phyloP scores from a whole-genome alignment of 1,140 invertebrate genomes.

The Zaprionus ornatus region DNA sequence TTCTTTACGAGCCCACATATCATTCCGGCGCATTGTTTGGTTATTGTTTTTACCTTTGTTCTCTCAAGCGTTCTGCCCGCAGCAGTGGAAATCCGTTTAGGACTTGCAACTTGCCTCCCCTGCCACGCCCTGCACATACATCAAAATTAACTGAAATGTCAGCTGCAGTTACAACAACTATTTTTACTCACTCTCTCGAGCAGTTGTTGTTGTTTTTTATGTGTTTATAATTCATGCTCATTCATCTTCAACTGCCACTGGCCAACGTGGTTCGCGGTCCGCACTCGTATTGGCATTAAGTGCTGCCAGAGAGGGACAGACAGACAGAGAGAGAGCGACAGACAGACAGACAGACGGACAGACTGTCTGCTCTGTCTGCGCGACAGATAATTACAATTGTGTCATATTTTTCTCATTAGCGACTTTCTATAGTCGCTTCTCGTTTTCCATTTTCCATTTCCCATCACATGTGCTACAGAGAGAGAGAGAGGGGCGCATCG shows the following conservation, averaged over 20 bases:
- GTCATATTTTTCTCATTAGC: conserved; percentile 82
- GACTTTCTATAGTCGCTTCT: conserved; percentile 24
- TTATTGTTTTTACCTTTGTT: conserved; percentile 17
- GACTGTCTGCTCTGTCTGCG: conserved; percentile 13
- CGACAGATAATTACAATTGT: conserved; percentile 77
- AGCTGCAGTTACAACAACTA: conserved; percentile 78
- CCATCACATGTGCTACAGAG: not conserved
- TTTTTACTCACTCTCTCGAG: conserved; percentile 47
- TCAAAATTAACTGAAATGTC: conserved; percentile 81
- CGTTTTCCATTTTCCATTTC: conserved; percentile 22
- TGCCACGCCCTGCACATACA: conserved; percentile 61
- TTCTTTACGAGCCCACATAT: conserved; percentile 57
- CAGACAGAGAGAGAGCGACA: conserved; percentile 14
- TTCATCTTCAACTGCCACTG: conserved; percentile 61
- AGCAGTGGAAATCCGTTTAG: conserved; percentile 1
- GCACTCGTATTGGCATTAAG: conserved; percentile 71
- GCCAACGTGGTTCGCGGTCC: conserved; percentile 20
- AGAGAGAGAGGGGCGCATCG: not conserved
- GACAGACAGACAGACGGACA: not conserved
- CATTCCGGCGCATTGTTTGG: conserved; percentile 42
- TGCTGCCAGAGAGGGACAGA: conserved; percentile 41
- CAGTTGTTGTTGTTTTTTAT: conserved; percentile 63
- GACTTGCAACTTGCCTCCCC: not conserved
- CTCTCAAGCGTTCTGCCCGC: conserved; percentile 9
- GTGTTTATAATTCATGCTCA: conserved; percentile 82